phyloP scores from a whole-genome alignment of 2,797 vertebrate genomes.

The Parauchenoglanis punctatus region DNA sequence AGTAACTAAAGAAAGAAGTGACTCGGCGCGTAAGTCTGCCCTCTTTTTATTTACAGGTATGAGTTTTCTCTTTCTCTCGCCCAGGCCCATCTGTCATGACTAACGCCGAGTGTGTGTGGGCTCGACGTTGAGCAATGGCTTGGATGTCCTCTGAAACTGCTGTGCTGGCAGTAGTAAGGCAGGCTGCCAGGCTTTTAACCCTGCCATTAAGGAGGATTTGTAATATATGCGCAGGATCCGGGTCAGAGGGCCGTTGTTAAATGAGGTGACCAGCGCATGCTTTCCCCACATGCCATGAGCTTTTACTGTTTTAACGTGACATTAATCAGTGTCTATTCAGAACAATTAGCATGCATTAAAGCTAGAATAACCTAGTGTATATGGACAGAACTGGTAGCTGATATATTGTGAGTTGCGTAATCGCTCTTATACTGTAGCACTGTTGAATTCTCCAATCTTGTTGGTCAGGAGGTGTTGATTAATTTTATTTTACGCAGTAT shows the following conservation, averaged over 20 bases:
- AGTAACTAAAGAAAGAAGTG: constrained; percentile 16
- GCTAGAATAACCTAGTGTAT: not conserved
- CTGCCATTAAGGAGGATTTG: constrained; percentile 56
- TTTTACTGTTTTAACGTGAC: constrained; percentile 47
- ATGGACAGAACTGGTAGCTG: constrained; percentile 22
- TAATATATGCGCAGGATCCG: constrained; percentile 53
- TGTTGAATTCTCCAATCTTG: not conserved
- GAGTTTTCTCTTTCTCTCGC: constrained; percentile 28
- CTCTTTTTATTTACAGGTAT: constrained; percentile 33
- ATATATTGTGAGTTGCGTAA: not conserved
- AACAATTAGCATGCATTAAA: constrained; percentile 45
- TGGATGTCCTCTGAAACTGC: constrained; percentile 73
- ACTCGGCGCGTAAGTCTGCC: not conserved
- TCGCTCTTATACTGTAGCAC: not conserved
- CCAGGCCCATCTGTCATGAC: constrained; percentile 31
- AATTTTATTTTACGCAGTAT: not conserved
- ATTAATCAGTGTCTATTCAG: constrained; percentile 47
- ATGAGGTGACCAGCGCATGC: constrained; percentile 48
- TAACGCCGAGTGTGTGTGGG: constrained; percentile 40
- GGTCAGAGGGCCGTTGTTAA: constrained; percentile 57
- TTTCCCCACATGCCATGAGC: constrained; percentile 26
- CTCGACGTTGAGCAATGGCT: constrained; percentile 65
- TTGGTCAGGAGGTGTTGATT: not conserved
- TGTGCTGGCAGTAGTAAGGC: constrained; percentile 65
- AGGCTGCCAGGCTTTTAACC: constrained; percentile 59